Evolutionary conservation across 2,113 vertebrate genomes (phyloP).

Genomic region (Lepisosteus osseus): DNA sequence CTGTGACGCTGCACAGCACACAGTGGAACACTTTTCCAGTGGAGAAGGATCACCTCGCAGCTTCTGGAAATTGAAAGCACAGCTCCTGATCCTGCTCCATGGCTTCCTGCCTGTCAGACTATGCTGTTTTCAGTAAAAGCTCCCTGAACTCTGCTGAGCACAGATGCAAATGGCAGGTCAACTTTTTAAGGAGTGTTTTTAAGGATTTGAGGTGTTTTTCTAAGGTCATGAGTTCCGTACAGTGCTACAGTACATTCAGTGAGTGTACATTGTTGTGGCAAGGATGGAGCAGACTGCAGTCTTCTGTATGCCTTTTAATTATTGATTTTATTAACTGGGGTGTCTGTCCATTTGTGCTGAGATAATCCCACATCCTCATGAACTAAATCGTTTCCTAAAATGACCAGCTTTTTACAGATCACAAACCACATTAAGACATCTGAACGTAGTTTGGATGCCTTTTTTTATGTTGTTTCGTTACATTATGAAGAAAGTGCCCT

Average conservation of each 20-base stretch:
- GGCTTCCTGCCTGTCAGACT: slow-evolving; percentile 12
- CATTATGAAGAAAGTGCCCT: too few relatives aligned
- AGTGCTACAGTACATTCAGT: background rate
- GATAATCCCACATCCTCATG: slow-evolving; percentile 37
- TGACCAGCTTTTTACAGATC: slow-evolving; percentile 17
- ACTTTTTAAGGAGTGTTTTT: background rate
- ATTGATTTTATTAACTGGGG: slow-evolving; percentile 45
- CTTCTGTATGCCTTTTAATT: slow-evolving; percentile 43
- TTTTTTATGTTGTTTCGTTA: too few relatives aligned
- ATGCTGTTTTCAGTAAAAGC: slow-evolving; percentile 14
- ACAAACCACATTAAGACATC: too few relatives aligned
- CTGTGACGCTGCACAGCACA: too few relatives aligned
- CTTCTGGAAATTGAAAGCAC: background rate
- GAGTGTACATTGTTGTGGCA: background rate
- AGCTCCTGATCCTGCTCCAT: background rate
- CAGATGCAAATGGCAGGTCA: slow-evolving; percentile 40
- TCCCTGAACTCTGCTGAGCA: slow-evolving; percentile 20
- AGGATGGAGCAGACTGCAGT: background rate
- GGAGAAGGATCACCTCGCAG: too few relatives aligned
- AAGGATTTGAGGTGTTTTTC: background rate
- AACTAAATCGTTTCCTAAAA: slow-evolving; percentile 56
- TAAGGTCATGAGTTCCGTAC: slow-evolving; percentile 12
- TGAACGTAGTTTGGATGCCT: too few relatives aligned
- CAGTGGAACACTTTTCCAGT: too few relatives aligned
- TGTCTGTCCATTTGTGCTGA: slow-evolving; percentile 34